A percentile compares a stretch with the other conserved stretches of the same genome.
Evolutionary conservation across 1,140 invertebrate genomes (phyloP).

Genomic region (Solenopsis fugax): DNA sequence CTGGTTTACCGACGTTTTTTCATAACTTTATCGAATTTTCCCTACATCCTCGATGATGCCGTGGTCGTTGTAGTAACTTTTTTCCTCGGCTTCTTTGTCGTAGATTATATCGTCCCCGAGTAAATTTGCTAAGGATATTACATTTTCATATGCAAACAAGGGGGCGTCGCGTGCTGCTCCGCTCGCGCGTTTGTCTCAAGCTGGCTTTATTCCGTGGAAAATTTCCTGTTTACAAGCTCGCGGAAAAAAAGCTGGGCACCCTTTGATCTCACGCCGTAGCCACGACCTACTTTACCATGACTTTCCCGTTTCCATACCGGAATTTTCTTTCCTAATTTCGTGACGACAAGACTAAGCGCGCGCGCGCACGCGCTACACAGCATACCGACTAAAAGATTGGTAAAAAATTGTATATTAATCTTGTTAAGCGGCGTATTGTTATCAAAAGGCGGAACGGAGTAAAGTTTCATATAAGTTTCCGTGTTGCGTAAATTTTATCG

Average conservation of each 20-base stretch:
- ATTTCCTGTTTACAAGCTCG: conserved; percentile 63
- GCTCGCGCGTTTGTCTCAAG: conserved; percentile 59
- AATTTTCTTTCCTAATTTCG: conserved; percentile 60
- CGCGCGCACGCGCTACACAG: not conserved
- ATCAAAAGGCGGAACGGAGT: not conserved
- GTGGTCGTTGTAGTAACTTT: conserved; percentile 49
- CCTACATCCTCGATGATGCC: conserved; percentile 31
- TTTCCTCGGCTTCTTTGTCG: conserved; percentile 36
- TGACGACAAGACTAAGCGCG: not conserved
- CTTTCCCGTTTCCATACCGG: conserved; percentile 24
- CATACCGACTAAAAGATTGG: not conserved
- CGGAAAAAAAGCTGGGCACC: conserved; percentile 38
- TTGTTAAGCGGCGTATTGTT: not conserved
- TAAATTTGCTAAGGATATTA: conserved; percentile 72
- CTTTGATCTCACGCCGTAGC: conserved; percentile 53
- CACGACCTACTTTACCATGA: conserved; percentile 51
- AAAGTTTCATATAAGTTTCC: not conserved
- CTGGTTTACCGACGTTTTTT: not conserved
- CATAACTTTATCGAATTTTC: conserved; percentile 20
- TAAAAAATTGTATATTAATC: conserved; percentile 10
- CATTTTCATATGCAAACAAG: conserved; percentile 69
- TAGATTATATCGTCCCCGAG: conserved; percentile 58
- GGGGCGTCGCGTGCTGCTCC: conserved; percentile 20
- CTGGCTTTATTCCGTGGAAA: conserved; percentile 63
- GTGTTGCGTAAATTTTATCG: conserved; percentile 14